Evolutionary conservation across 2,888 invertebrate species (phyloP), one percentile per base, ranked within the genome.

Genomic region (Eupithecia exiguata): DNA sequence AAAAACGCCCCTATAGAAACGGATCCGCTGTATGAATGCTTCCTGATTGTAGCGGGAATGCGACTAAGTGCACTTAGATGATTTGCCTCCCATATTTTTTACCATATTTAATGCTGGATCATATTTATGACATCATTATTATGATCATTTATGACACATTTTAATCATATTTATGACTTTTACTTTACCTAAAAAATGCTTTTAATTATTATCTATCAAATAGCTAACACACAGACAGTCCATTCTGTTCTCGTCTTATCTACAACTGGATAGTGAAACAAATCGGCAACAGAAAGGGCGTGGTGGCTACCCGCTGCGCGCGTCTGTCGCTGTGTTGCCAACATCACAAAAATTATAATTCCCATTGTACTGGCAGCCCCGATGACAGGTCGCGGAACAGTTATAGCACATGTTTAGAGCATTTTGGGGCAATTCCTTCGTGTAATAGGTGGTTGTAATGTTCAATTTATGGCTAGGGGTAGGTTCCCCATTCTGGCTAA

Each of bases 341-440:
- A 88, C 91, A 89, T 88, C 89, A 87, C 87, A 90, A 92, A 92
- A 91, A 91, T 87, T 89, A 91, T 89, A 93, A 93, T 92, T 92
- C 84, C 91, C 81, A 91, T 92, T 93, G 92, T 92, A 80, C 83
- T 91, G 87, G 91, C 90, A 91, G 86, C 93, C 92, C 92, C 88
- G 94, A 93, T 92, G 94, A 94, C 94, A 94, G 93, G 92, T 94
- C 93, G 89, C 92, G 82, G 58, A 65, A 65, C 63, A 36, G 88
- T 91, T n/a, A 89, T 90, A 92, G 92, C 94, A 94, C 93, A 94
- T 94, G 93, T 94, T 92, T 89, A 87, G 90, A 90, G 92, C 93
- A 92, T 92, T 93, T 92, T 91, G 84, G 92, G 92, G 90, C 93
- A 91, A 94, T 94, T 94, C 90, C 92, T 91, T 86, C 85, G 87